These are phyloP conservation scores for Tetragonula carbonaria DNA, from an alignment of 2,888 invertebrate species.

Conservation along the genomic window DNA sequence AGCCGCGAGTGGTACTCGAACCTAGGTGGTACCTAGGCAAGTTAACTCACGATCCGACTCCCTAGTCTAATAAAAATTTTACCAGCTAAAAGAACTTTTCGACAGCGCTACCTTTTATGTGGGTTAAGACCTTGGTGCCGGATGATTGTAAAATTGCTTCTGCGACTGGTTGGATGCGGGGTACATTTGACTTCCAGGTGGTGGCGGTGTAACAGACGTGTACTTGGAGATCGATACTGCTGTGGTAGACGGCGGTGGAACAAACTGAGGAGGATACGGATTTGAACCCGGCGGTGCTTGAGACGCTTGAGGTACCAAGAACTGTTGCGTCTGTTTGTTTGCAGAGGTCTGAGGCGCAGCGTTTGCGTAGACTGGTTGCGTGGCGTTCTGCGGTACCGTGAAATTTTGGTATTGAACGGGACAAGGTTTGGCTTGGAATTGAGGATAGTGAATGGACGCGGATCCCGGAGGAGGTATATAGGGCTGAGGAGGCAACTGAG, in stretches of 20 bases:
- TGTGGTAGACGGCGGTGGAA: constrained; percentile 71
- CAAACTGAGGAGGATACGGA: constrained; percentile 81
- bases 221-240: constrained; percentile 69
- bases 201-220: constrained; percentile 66
- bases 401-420: constrained; percentile 76
- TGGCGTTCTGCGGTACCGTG: constrained; percentile 62
- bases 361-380: constrained; percentile 54
- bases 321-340: constrained; percentile 56
- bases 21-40: background rate
- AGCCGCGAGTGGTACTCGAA: background rate
- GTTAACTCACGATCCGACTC: background rate
- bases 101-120: constrained; percentile 69
- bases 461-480: constrained; percentile 82
- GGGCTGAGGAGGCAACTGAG: constrained; percentile 81
- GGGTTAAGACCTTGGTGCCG: constrained; percentile 79
- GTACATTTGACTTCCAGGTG: constrained; percentile 63
- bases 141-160: constrained; percentile 76
- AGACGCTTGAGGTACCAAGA: constrained; percentile 68
- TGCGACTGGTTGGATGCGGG: constrained; percentile 65
- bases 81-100: constrained; percentile 60
- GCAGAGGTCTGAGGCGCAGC: constrained; percentile 34
- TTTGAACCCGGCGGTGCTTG: constrained; percentile 83
- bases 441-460: constrained; percentile 77
- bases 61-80: constrained; percentile 30
- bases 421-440: constrained; percentile 76